A percentile compares a stretch with the other conserved stretches of the same genome.
phyloP scores from a whole-genome alignment of 2,888 invertebrate species.

The Julus scanicus region DNA sequence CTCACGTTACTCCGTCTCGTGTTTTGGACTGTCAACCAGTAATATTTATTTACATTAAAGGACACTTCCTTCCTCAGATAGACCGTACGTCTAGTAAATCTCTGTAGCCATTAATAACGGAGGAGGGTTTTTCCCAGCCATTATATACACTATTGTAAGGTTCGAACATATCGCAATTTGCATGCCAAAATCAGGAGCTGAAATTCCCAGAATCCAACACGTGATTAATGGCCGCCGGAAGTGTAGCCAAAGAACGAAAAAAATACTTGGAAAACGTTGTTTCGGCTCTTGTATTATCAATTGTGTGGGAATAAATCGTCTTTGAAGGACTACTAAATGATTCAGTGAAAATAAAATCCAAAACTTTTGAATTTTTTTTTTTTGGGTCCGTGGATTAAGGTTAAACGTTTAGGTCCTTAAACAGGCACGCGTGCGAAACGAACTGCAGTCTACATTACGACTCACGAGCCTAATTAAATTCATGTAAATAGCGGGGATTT shows the following conservation, averaged over 20 bases:
- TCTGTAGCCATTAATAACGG: not conserved
- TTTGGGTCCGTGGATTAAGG: not conserved
- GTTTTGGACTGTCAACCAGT: not conserved
- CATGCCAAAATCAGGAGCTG: not conserved
- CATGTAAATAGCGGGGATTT: slow-evolving; percentile 38
- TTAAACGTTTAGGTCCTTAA: not conserved
- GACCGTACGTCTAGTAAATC: slow-evolving; percentile 2
- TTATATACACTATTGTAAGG: too few species aligned
- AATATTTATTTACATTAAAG: slow-evolving; percentile 24
- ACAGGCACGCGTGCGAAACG: not conserved
- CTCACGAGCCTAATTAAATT: slow-evolving; percentile 10
- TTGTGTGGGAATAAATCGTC: not conserved
- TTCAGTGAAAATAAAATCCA: not conserved
- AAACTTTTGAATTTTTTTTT: not conserved
- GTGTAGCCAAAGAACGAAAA: not conserved
- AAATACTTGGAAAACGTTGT: too few species aligned
- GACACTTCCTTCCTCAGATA: slow-evolving; percentile 31
- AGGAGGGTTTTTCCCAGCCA: not conserved
- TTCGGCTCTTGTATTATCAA: too few species aligned
- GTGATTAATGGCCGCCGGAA: not conserved
- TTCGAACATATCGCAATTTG: not conserved
- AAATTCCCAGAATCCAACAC: not conserved
- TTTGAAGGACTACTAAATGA: not conserved
- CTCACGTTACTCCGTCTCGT: not conserved
- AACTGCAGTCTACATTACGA: not conserved